A percentile compares a stretch with the other conserved stretches of the same genome.
Evolutionary conservation across 1,140 invertebrate genomes (phyloP).

Genomic region (Nasonia giraulti): DNA sequence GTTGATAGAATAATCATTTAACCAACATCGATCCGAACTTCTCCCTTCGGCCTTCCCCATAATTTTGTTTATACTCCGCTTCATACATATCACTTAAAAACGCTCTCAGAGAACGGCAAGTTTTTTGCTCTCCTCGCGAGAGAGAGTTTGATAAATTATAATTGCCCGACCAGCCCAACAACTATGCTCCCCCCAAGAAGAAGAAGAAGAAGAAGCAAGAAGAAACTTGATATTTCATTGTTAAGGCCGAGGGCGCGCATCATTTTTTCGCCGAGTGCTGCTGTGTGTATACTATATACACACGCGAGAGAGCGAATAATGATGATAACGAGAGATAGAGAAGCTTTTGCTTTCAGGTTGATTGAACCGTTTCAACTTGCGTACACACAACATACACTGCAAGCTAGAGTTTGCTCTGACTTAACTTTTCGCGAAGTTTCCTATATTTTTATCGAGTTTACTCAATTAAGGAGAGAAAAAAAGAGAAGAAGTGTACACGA

Average conservation of each 20-base stretch:
- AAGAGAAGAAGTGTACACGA: too few relatives aligned
- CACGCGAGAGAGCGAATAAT: constrained; percentile 34
- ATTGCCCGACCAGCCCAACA: constrained; percentile 27
- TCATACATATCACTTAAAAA: constrained; percentile 51
- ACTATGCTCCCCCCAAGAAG: background rate
- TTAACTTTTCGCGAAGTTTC: too few relatives aligned
- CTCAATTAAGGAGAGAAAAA: too few relatives aligned
- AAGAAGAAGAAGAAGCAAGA: constrained; percentile 19
- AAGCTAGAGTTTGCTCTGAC: background rate
- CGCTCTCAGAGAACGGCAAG: constrained; percentile 38
- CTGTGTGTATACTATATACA: background rate
- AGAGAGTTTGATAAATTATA: constrained; percentile 51
- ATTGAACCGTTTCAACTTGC: constrained; percentile 20
- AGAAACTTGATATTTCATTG: constrained; percentile 54
- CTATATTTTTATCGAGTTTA: background rate
- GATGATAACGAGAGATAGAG: constrained; percentile 33
- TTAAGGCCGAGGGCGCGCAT: constrained; percentile 38
- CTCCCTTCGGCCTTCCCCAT: constrained; percentile 10
- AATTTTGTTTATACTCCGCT: constrained; percentile 50
- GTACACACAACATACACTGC: background rate
- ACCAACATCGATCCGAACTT: constrained; percentile 8
- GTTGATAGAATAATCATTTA: constrained; percentile 36
- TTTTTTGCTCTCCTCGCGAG: constrained; percentile 26
- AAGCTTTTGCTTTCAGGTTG: constrained; percentile 17
- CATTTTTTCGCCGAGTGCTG: constrained; percentile 39